These are phyloP conservation scores for Gymnothorax reevesii DNA, from an alignment of 2,797 vertebrate genomes.

Conservation along the genomic window DNA sequence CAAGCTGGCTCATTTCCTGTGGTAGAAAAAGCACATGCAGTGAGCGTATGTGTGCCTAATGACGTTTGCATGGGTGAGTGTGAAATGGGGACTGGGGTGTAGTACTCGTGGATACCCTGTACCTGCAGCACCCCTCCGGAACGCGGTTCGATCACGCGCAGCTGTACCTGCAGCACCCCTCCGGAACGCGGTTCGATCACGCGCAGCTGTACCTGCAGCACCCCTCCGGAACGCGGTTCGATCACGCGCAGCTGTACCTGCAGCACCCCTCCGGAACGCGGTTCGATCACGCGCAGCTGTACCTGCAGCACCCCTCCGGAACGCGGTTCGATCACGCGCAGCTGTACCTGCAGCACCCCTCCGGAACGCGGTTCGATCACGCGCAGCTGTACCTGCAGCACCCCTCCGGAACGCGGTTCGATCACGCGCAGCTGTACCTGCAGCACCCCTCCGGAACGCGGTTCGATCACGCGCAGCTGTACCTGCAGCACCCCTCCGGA, in stretches of 20 bases:
- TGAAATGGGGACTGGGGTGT: background rate
- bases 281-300: constrained; percentile 90
- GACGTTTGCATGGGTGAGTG: background rate
- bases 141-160: constrained; percentile 91
- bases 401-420: constrained; percentile 89
- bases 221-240: constrained; percentile 89
- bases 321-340: constrained; percentile 91
- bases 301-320: constrained; percentile 89
- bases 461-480: constrained; percentile 90
- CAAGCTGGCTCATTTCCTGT: background rate
- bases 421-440: constrained; percentile 88
- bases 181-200: constrained; percentile 94
- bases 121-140: constrained; percentile 92
- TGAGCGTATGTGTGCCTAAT: background rate
- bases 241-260: constrained; percentile 88
- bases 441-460: constrained; percentile 89
- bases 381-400: constrained; percentile 88
- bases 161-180: constrained; percentile 82
- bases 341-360: constrained; percentile 82
- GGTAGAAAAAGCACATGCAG: background rate
- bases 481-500: constrained; percentile 89
- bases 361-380: constrained; percentile 94
- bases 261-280: constrained; percentile 89
- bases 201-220: constrained; percentile 88
- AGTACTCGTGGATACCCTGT: background rate